phyloP scores from a whole-genome alignment of 2,888 invertebrate genomes.

The Latrodectus elegans region DNA sequence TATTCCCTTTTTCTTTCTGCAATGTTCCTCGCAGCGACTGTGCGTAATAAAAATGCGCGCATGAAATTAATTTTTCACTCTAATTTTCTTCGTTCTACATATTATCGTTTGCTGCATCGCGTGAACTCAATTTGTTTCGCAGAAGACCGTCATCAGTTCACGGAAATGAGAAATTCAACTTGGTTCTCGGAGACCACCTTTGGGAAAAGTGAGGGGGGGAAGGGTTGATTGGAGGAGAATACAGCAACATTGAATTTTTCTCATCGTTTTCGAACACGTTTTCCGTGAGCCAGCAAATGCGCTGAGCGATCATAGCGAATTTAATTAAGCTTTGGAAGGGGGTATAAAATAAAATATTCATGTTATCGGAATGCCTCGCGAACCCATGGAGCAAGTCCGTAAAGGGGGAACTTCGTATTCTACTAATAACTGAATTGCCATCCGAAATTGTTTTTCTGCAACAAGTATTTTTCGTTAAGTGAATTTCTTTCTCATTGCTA shows the following conservation, averaged over 20 bases:
- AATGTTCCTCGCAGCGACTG: conserved; percentile 1
- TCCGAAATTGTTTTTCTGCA: too few species aligned
- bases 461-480: too few species aligned
- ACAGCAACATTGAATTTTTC: conserved; percentile 48
- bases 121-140: conserved; percentile 67
- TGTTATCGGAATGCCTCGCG: conserved; percentile 2
- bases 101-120: conserved; percentile 61
- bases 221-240: not conserved
- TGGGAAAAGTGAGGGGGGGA: conserved; percentile 6
- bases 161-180: conserved; percentile 42
- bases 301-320: conserved; percentile 39
- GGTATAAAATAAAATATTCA: conserved; percentile 15
- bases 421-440: too few species aligned
- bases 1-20: conserved; percentile 4
- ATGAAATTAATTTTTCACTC: conserved; percentile 68
- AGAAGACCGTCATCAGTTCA: conserved; percentile 56
- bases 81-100: conserved; percentile 59
- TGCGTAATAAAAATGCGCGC: conserved; percentile 62
- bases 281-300: conserved; percentile 3
- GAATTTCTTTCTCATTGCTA: too few species aligned
- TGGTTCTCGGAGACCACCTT: conserved; percentile 6
- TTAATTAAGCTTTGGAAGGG: conserved; percentile 55
- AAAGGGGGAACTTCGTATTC: too few species aligned
- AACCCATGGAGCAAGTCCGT: not conserved
- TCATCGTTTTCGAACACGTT: conserved; percentile 43